Base-by-base conservation (phyloP, 2,888 invertebrate species). In the Dryomyza anilis region DNA sequence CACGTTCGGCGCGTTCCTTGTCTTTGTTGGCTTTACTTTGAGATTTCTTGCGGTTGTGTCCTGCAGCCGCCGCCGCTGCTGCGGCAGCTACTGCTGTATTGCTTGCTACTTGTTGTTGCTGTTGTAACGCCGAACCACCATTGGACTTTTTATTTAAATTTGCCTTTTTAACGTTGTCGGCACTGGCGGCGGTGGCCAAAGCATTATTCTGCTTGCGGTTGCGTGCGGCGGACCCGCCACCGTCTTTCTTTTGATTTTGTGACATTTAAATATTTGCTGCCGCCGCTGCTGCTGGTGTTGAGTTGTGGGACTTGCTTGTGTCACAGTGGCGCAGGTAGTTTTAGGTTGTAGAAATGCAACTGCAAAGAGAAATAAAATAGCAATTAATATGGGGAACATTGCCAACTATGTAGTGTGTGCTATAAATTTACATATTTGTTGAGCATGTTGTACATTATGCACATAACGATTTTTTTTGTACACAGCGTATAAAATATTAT, bases 1-100 rank as follows among this genome's bases (percentile, higher is more conserved):
- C 83, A 75, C 89, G 82, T 83, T 92, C 91, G 80, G 87, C 78
- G 75, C 83, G 83, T 69, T 87, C 86, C 67, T 81, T 82, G 69
- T 86, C 84, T 69, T 80, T 80, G 68, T 77, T 76, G 64, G 71
- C 73, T 72, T 79, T 78, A 23, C 19, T 72, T 76, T 77, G 76
- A 67, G 73, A 74, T 70, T 71, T 78, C 64, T 67, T 66, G 57
- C 72, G 68, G 46, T 62, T 50, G 21, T 69, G 65, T 61, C 70
- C 63, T 65, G 72, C 63, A 46, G 74, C 67, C 57, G 73, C 74
- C 64, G 71, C 64, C 14, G 39, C 57, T 59, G 39, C 27, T 55
- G 59, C 29, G n/a, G 60, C 36, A 21, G 58, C n/a, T n/a, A 43
- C 55, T 23, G 33, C 53, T 36, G 61, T 23, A 39, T 50, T 65